Base-by-base conservation (phyloP, 2,888 invertebrate genomes). In the Prosopocoilus inquinatus region DNA sequence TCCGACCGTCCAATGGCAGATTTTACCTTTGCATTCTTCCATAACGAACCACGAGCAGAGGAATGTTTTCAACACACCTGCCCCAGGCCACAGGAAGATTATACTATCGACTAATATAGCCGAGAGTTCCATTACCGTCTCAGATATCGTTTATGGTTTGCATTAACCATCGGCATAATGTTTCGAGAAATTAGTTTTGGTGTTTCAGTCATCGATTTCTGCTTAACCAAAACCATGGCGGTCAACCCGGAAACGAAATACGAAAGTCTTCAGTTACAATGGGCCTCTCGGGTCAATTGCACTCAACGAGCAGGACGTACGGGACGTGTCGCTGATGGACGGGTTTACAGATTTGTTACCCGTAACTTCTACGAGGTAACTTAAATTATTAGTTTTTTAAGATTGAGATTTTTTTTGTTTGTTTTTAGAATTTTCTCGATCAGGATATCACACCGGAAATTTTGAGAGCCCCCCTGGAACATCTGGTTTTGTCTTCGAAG, bases 21-120 rank as follows among this genome's bases (percentile, higher is more conserved):
- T 77, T 39, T 64, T 78, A n/a, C 78, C 78, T 7, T 72, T 86
- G 47, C 85, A 86, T 70, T 90, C 89, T 0, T 81, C 84, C 0
- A 82, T 90, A 44, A 85, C 89, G 0, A 78, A 77, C 35, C 85
- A 86, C 36, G 87, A 89, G 63, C 88, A 90, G 67, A 71, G 75
- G 9, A 76, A 74, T 62, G 86, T 85, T 4, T 89, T 89, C 68
- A 67, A 78, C 45, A 76, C 79, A 9, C 83, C 89, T 1, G 81
- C 82, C n/a, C 71, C 75, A 1, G 87, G 86, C 2, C 75, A 79
- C 60, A 82, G 96, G 57, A 94, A 96, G 76, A 84, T 95, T 46
- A 94, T 95, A 67, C 78, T 95, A 36, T 86, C 94, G 1, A 95
- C 95, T 5, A 95, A 95, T 75, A 93, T 95, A 62, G 94, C 94